Evolutionary conservation across 2,888 invertebrate genomes (phyloP), one percentile per base, ranked within the genome.

Genomic region (Aspidiotus destructor): DNA sequence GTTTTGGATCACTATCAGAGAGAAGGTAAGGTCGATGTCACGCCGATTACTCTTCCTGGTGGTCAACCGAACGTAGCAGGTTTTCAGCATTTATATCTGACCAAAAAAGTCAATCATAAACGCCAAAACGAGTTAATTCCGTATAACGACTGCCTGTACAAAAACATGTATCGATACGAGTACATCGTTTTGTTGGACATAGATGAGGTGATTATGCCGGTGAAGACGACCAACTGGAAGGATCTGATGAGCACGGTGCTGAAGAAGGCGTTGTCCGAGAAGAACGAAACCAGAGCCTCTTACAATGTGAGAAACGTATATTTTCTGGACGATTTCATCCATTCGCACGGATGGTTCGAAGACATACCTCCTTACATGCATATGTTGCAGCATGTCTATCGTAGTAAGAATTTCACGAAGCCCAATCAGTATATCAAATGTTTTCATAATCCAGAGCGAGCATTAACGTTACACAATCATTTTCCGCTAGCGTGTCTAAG

Each of bases 71-170:
- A 94, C 78, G 85, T 89, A 53, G 91, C 92, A 0, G 87, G 88
- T 0, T 86, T 93, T 74, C 91, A 92, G 76, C 92, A 92, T 77
- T 83, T 92, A 79, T 95, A 92, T 76, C 82, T 95, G 63, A 88
- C 88, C 69, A 90, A 90, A 77, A 94, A 93, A 78, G 87, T 91
- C 42, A 93, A 92, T 75, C 90, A 94, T 79, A 96, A 96, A 79
- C 82, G 95, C 13, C 91, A 94, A 77, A 93, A 94, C 80, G 96
- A 96, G 79, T 82, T 96, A 70, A 91, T 96, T 74, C 94, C 95
- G 11, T 96, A 96, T 81, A 96, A 96, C 78, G 96, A 96, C 78
- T 96, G 96, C 76, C 82, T 96, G 68, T 95, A 95, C 80, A 87
- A 91, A 77, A 89, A 95, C 77, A 85, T 95, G 81, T 90, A 93